phyloP scores from a whole-genome alignment of 1,140 invertebrate species.

The Pollicipes pollicipes region DNA sequence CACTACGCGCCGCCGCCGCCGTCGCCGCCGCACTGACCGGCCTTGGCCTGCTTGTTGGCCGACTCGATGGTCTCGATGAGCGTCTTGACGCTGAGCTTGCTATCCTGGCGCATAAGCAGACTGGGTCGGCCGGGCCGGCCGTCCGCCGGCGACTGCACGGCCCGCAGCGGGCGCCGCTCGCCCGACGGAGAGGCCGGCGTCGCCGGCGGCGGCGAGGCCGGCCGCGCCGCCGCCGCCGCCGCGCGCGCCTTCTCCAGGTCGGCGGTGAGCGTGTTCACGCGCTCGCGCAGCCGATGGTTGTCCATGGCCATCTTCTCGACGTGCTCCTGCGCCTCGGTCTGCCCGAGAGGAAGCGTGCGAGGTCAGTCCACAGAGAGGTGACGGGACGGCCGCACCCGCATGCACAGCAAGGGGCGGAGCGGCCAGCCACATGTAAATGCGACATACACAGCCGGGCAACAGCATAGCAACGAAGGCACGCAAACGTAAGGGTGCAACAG shows the following conservation, averaged over 20 bases:
- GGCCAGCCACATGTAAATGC: too few species aligned
- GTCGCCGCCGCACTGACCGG: slow-evolving; percentile 27
- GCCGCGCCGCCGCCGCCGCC: neutral
- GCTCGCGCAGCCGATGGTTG: slow-evolving; percentile 61
- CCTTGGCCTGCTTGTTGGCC: slow-evolving; percentile 38
- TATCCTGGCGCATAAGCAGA: slow-evolving; percentile 44
- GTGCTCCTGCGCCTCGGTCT: slow-evolving; percentile 57
- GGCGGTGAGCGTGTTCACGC: slow-evolving; percentile 35
- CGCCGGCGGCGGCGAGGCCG: slow-evolving; percentile 8
- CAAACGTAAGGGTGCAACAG: too few species aligned
- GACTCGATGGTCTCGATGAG: slow-evolving; percentile 80
- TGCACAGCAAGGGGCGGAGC: too few species aligned
- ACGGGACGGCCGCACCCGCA: too few species aligned
- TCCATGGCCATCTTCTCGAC: slow-evolving; percentile 61
- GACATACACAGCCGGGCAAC: too few species aligned
- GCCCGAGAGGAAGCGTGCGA: too few species aligned
- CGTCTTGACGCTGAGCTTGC: slow-evolving; percentile 65
- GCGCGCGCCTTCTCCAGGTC: slow-evolving; percentile 53
- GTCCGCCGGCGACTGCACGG: neutral
- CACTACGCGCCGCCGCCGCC: too few species aligned
- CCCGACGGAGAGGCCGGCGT: neutral
- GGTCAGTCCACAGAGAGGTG: neutral
- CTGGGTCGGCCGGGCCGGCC: slow-evolving; percentile 29
- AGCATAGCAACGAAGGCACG: too few species aligned
- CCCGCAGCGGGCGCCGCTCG: neutral